phyloP scores from a whole-genome alignment of 2,888 invertebrate species.

The Drosophila pseudotalamancana region DNA sequence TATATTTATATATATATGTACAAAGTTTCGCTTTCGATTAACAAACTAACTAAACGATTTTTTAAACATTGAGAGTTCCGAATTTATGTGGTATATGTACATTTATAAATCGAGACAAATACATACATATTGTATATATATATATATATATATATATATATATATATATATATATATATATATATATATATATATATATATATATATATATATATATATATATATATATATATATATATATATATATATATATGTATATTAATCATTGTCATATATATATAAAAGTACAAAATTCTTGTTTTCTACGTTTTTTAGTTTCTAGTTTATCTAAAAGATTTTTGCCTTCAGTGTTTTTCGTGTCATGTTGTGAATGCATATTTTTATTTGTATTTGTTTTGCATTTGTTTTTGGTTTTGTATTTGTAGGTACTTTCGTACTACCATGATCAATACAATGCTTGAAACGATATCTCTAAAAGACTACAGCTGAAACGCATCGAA shows the following conservation, averaged over 20 bases:
- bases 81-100: slow-evolving; percentile 7
- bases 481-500: too few species aligned
- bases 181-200: slow-evolving; percentile 27
- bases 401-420: slow-evolving; percentile 23
- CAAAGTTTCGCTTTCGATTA: slow-evolving; percentile 22
- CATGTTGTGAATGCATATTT: slow-evolving; percentile 38
- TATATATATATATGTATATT: slow-evolving; percentile 38
- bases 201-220: slow-evolving; percentile 15
- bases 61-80: slow-evolving; percentile 44
- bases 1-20: slow-evolving; percentile 13
- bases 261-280: slow-evolving; percentile 51
- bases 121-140: slow-evolving; percentile 26
- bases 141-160: slow-evolving; percentile 17
- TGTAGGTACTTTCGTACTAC: slow-evolving; percentile 45
- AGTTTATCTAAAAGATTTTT: slow-evolving; percentile 49
- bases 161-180: slow-evolving; percentile 30
- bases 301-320: slow-evolving; percentile 43
- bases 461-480: background rate
- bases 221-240: slow-evolving; percentile 12
- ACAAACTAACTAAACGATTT: slow-evolving; percentile 28
- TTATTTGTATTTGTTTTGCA: slow-evolving; percentile 19
- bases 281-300: slow-evolving; percentile 61
- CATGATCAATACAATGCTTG: slow-evolving; percentile 27
- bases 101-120: slow-evolving; percentile 18
- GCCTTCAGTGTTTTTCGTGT: slow-evolving; percentile 30